phyloP scores from a whole-genome alignment of 2,113 vertebrate species.

The Marmota flaviventris region DNA sequence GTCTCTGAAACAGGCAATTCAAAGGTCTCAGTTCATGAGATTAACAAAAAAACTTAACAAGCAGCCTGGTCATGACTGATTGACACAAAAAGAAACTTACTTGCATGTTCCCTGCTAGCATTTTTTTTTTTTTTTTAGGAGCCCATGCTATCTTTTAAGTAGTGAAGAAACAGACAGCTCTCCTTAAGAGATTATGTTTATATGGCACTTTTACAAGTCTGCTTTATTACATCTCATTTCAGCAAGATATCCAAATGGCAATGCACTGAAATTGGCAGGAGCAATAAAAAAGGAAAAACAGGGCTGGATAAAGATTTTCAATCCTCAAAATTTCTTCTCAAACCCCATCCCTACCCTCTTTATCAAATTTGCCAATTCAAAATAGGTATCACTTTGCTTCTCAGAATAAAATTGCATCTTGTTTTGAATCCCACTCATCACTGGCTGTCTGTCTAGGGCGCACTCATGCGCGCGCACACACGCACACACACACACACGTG shows the following conservation, averaged over 20 bases:
- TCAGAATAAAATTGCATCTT: not conserved
- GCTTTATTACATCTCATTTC: not conserved
- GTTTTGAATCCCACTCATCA: not conserved
- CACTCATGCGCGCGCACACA: no score
- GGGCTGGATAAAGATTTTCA: not conserved
- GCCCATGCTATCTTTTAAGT: not conserved
- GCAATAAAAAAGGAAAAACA: not conserved
- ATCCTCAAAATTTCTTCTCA: not conserved
- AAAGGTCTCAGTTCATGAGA: not conserved
- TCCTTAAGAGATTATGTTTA: not conserved
- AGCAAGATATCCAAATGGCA: not conserved
- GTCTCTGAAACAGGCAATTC: not conserved
- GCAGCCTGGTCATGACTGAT: not conserved
- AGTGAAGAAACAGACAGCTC: not conserved
- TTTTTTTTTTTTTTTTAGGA: not conserved
- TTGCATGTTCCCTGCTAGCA: not conserved
- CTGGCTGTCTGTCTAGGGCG: not conserved
- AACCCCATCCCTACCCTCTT: not conserved
- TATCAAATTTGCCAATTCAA: not conserved
- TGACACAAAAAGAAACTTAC: not conserved
- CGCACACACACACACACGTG: no score
- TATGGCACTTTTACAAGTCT: not conserved
- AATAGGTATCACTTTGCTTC: not conserved
- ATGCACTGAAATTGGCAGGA: not conserved
- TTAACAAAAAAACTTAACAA: not conserved